Evolutionary conservation across 2,113 vertebrate genomes (phyloP), one percentile per base, ranked within the genome.

Genomic region (Dendropsophus ebraccatus): DNA sequence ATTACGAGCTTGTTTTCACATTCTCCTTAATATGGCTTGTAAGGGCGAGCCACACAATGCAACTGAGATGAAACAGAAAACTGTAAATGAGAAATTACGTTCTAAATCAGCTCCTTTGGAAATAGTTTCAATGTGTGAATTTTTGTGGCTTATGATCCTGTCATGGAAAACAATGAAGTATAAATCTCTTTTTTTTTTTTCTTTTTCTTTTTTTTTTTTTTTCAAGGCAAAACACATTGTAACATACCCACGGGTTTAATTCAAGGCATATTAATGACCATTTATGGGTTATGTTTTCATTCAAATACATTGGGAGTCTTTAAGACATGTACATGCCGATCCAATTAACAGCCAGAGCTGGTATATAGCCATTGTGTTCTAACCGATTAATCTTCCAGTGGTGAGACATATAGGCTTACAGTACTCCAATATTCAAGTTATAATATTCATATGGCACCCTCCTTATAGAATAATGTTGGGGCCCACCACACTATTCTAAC

Each of bases 31-130:
- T 47, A 30, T 32, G 50, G 10, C 78, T 65, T n/a, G 8, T 81
- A 81, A 81, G 56, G 52, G 37, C n/a, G 37, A 62, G 37, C 56
- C 28, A 16, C n/a, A 19, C 78, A 16, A 81, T 62, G 58, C 2
- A 81, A 47, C 56, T 1, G 8, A 81, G 78, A 65, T 45, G 87
- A 87, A 90, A 90, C 87, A 54, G 72, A 0, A 0, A 28, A 21
- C 41, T 88, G 79, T 83, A 78, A 84, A 82, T 88, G 77, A 81
- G 83, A 85, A 89, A 86, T 88, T 89, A 88, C 90, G 86, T 88
- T 67, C 16, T 85, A 83, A 89, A 89, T 87, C 67, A 83, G 84
- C 35, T 83, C 81, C 41, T 67, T 88, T 87, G 85, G 75, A 80
- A 78, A 84, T 87, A 83, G 84, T 87, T 89, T 88, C 0, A 0